These are phyloP conservation scores for Bombus vancouverensis DNA, from an alignment of 1,140 invertebrate genomes.

Conservation along the genomic window DNA sequence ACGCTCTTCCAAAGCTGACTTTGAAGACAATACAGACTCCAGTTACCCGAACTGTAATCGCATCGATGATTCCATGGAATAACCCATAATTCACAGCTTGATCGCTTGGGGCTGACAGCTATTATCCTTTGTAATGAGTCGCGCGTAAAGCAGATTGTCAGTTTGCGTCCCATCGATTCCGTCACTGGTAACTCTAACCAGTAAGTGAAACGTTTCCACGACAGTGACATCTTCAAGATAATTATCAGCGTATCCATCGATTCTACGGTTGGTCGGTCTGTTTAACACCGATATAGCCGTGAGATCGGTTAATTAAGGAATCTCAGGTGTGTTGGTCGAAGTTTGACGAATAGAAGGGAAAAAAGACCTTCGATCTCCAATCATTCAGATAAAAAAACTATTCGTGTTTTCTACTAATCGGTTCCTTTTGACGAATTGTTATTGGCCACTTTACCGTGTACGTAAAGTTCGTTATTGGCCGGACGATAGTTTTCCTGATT, in stretches of 20 bases:
- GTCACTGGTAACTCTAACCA: background rate
- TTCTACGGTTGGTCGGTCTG: background rate
- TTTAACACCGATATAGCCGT: conserved; percentile 11
- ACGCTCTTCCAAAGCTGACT: background rate
- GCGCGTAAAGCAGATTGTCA: conserved; percentile 24
- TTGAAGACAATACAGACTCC: background rate
- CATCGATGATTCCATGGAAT: conserved; percentile 25
- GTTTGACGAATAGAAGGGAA: too few species aligned
- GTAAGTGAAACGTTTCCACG: conserved; percentile 16
- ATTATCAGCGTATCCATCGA: conserved; percentile 25
- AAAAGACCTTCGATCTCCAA: too few species aligned
- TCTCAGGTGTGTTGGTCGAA: background rate
- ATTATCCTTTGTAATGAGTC: conserved; percentile 43
- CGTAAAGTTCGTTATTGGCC: background rate
- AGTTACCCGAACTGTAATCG: conserved; percentile 24
- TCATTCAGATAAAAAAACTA: conserved; percentile 14
- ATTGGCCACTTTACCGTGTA: background rate
- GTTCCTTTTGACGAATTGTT: conserved; percentile 27
- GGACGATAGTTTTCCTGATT: conserved; percentile 37
- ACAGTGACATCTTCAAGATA: background rate
- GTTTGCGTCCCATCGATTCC: conserved; percentile 21
- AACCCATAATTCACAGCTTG: conserved; percentile 37
- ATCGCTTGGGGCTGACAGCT: conserved; percentile 15
- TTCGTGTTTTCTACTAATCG: background rate
- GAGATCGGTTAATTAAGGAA: conserved; percentile 35